Evolutionary conservation across 2,797 vertebrate species (phyloP), one percentile per base, ranked within the genome.

Genomic region (Enteromius treurensis): DNA sequence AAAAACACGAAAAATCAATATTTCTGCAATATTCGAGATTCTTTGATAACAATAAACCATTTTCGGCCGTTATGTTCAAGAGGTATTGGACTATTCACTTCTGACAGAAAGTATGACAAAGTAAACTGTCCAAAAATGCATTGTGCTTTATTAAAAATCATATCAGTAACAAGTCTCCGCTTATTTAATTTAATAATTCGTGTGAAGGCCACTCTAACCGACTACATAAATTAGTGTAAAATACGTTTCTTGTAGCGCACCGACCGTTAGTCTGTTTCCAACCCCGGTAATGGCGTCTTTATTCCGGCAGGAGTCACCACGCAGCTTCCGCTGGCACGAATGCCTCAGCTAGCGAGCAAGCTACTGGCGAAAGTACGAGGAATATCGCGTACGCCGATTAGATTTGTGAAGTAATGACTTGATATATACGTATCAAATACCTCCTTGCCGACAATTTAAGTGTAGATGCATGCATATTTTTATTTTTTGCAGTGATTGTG

Each of bases 241-340:
- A 45, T 45, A 47, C 1, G 62, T 69, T 81, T 32, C 40, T 7
- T 49, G n/a, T 40, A 42, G n/a, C 34, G 65, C 86, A 89, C 90
- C 91, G 92, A 89, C 86, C 90, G 86, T 88, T 65, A 62, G 82
- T 81, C 81, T 86, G 89, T 13, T 75, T 68, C 75, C 88, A 88
- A 88, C 86, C 92, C 92, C 91, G 85, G 92, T 92, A 94, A 94
- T 94, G 93, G 92, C 94, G 94, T 13, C 88, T 76, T 82, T 87
- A 86, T 90, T 92, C 92, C 93, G 93, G 93, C 93, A 94, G 92
- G 91, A 94, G 92, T 92, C 92, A 89, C 85, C 89, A 92, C 90
- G 88, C 88, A 93, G 92, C 91, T 92, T 92, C 93, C 93, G 90
- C 90, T 89, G 86, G 80, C 86, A 82, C 67, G 60, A 80, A 78